phyloP scores from a whole-genome alignment of 2,113 vertebrate genomes.

The Oreochromis tanganicae region DNA sequence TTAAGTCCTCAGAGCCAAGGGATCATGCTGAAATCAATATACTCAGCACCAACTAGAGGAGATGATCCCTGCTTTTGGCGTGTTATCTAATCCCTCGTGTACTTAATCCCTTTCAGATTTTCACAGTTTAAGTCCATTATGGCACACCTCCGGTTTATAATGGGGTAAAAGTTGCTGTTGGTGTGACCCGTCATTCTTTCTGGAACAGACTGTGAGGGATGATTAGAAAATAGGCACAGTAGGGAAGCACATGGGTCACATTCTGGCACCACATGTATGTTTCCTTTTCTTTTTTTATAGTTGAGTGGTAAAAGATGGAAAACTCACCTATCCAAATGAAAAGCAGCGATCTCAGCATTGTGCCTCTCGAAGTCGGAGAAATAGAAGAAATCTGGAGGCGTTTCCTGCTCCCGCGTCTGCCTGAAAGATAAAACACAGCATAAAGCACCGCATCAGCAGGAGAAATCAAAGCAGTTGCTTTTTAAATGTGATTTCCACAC shows the following conservation, averaged over 20 bases:
- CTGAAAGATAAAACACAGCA: constrained; percentile 59
- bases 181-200: background rate
- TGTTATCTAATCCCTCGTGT: constrained; percentile 37
- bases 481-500: background rate
- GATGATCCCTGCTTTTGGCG: constrained; percentile 20
- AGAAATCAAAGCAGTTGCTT: background rate
- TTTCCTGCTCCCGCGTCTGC: constrained; percentile 94
- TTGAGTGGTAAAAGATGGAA: background rate
- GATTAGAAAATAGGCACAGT: background rate
- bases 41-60: constrained; percentile 14
- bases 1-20: constrained; percentile 5
- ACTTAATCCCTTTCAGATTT: constrained; percentile 42
- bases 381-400: constrained; percentile 96
- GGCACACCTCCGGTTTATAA: background rate
- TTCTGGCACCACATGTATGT: background rate
- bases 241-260: background rate
- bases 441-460: background rate
- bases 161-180: background rate
- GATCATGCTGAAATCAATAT: constrained; percentile 39
- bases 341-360: constrained; percentile 94
- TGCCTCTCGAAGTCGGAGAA: constrained; percentile 98
- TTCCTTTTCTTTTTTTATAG: background rate
- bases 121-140: constrained; percentile 1
- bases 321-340: constrained; percentile 92
- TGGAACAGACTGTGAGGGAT: background rate